Evolutionary conservation across 2,113 vertebrate species (phyloP).

Genomic region (Bujurquina vittata): DNA sequence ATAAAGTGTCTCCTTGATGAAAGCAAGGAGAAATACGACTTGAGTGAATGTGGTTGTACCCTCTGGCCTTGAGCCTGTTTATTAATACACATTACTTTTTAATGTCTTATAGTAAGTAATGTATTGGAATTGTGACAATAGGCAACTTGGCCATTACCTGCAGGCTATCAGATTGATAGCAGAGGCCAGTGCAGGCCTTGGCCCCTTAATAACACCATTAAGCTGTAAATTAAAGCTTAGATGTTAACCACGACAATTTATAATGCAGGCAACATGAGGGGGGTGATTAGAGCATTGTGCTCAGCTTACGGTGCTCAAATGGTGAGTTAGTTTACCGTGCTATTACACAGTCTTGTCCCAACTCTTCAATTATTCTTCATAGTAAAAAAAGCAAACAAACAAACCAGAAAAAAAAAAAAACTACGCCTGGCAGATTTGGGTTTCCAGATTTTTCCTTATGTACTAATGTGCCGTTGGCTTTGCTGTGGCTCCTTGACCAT

Average conservation of each 20-base stretch:
- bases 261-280: conserved; percentile 10
- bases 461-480: neutral
- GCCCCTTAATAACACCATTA: conserved; percentile 65
- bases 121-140: conserved; percentile 77
- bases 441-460: neutral
- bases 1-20: conserved; percentile 61
- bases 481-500: neutral
- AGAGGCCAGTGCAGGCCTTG: conserved; percentile 47
- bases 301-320: conserved; percentile 6
- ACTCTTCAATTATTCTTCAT: neutral
- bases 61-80: conserved; percentile 70
- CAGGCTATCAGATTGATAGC: conserved; percentile 72
- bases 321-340: neutral
- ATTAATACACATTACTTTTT: conserved; percentile 75
- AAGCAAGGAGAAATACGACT: conserved; percentile 55
- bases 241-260: conserved; percentile 70
- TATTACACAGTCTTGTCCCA: neutral
- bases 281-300: conserved; percentile 1
- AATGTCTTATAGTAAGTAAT: conserved; percentile 76
- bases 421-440: neutral
- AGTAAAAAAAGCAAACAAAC: neutral
- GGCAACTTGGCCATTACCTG: conserved; percentile 68
- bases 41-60: conserved; percentile 50
- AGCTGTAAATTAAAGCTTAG: conserved; percentile 65
- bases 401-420: neutral